Conservation (phyloP, 2,797 vertebrate genomes). For the Poecile montanus region DNA sequence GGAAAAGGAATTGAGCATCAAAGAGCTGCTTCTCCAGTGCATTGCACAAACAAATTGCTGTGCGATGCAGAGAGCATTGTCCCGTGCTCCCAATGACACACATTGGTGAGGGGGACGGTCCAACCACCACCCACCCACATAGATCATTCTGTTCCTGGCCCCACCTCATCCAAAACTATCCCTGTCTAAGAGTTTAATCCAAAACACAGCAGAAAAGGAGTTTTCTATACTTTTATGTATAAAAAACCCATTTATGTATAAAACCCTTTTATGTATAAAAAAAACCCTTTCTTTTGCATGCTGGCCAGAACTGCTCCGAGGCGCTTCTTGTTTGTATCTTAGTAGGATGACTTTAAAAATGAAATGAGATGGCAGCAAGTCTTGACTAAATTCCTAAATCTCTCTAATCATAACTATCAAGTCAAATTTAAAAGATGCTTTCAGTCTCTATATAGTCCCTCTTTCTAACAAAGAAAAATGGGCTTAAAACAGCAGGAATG, state of each 20-base stretch:
- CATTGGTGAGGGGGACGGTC: rapidly evolving
- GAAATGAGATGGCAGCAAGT: neutral
- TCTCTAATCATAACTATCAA: neutral
- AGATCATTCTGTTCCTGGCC: neutral
- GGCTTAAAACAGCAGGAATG: neutral
- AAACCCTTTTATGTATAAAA: too few relatives aligned
- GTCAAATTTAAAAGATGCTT: neutral
- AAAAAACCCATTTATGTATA: too few relatives aligned
- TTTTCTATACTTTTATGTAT: neutral
- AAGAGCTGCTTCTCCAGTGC: neutral
- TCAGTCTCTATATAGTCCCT: neutral
- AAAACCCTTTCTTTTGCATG: neutral
- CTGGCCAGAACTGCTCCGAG: neutral
- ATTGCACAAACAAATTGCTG: neutral
- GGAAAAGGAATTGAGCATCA: neutral
- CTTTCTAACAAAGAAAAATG: neutral
- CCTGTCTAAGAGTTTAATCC: neutral
- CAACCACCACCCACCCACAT: neutral
- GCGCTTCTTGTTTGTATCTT: neutral
- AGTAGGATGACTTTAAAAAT: neutral
- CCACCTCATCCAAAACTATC: neutral
- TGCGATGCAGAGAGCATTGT: neutral
- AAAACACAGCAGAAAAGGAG: neutral
- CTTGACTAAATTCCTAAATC: neutral
- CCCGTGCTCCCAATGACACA: neutral